These are phyloP conservation scores for Zonitis immaculata DNA, from an alignment of 2,888 invertebrate genomes.

Conservation along the genomic window DNA sequence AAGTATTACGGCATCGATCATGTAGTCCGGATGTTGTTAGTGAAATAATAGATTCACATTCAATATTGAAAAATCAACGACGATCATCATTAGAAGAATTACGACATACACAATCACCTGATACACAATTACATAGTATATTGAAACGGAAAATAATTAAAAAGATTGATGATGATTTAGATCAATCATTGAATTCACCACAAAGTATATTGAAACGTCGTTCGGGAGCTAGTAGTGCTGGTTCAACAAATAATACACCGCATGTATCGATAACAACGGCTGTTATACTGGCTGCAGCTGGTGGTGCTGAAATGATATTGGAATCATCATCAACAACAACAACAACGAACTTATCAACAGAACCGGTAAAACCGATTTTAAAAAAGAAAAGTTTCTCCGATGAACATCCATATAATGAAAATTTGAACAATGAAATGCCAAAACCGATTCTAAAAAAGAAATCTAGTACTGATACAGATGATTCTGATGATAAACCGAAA, in stretches of 20 bases:
- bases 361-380: slow-evolving; percentile 66
- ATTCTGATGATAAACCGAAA: slow-evolving; percentile 67
- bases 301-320: slow-evolving; percentile 49
- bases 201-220: slow-evolving; percentile 78
- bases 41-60: slow-evolving; percentile 57
- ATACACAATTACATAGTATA: slow-evolving; percentile 62
- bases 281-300: slow-evolving; percentile 61
- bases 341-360: too few relatives aligned
- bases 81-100: slow-evolving; percentile 69
- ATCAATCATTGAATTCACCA: slow-evolving; percentile 59
- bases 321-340: slow-evolving; percentile 46
- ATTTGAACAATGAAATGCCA: slow-evolving; percentile 47
- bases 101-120: slow-evolving; percentile 60
- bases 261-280: slow-evolving; percentile 67
- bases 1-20: slow-evolving; percentile 63
- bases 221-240: slow-evolving; percentile 60
- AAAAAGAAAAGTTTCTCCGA: slow-evolving; percentile 78
- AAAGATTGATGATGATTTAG: slow-evolving; percentile 61
- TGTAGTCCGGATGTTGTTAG: slow-evolving; percentile 67
- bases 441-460: slow-evolving; percentile 86
- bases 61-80: slow-evolving; percentile 64
- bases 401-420: slow-evolving; percentile 56
- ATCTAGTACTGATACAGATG: slow-evolving; percentile 69
- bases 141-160: slow-evolving; percentile 65
- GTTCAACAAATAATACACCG: slow-evolving; percentile 57